Percentiles rank a stretch among this genome's conserved stretches.
Conservation (phyloP, 2,113 vertebrate species). For the Oophaga pumilio region DNA sequence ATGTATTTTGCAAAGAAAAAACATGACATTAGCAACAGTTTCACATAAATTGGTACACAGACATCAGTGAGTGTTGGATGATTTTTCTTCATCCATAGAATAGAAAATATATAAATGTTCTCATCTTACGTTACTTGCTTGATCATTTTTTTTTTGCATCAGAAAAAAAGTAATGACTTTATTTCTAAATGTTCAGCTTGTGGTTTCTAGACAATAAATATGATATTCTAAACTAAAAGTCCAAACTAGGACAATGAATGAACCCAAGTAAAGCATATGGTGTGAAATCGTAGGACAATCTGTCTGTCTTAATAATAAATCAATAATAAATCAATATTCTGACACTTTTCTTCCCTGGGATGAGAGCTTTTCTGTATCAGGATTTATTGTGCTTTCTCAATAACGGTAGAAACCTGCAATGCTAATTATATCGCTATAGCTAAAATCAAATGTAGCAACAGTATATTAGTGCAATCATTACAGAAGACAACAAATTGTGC, state of each 20-base stretch:
- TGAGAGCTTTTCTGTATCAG: not conserved
- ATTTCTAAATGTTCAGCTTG: not conserved
- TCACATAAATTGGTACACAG: not conserved
- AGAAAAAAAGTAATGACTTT: not conserved
- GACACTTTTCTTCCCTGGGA: not conserved
- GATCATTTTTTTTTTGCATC: not conserved
- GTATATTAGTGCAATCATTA: not conserved
- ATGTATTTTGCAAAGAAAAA: not conserved
- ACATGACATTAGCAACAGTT: not conserved
- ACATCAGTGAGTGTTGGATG: not conserved
- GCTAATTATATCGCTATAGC: not conserved
- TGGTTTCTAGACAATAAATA: not conserved
- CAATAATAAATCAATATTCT: conserved; percentile 43
- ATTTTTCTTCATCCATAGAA: not conserved
- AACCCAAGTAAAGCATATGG: not conserved
- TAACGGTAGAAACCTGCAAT: not conserved
- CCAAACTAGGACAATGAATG: not conserved
- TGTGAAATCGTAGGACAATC: not conserved
- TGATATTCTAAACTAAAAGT: not conserved
- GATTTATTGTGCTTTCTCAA: conserved; percentile 10
- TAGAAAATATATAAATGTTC: not conserved
- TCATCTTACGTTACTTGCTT: no score
- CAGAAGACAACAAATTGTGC: not conserved
- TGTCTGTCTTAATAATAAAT: conserved; percentile 22
- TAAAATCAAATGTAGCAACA: not conserved